Evolutionary conservation across 2,797 vertebrate species (phyloP).

Genomic region (Dallia pectoralis): DNA sequence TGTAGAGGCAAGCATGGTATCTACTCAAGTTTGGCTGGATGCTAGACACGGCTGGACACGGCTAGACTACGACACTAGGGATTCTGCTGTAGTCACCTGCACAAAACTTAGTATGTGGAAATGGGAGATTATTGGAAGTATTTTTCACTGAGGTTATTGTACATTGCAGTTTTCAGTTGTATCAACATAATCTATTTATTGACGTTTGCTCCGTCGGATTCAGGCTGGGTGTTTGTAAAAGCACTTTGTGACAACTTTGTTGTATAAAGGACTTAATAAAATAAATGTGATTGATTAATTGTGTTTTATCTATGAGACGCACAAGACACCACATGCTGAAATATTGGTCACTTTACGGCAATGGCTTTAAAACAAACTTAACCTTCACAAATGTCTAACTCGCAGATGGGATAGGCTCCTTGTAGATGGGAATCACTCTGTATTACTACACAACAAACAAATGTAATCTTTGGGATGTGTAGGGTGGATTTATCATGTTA

Average conservation of each 20-base stretch:
- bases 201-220: no score
- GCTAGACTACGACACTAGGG: conserved; percentile 47
- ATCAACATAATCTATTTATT: no score
- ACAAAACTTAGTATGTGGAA: conserved; percentile 25
- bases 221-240: no score
- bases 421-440: conserved; percentile 64
- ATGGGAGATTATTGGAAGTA: conserved; percentile 7
- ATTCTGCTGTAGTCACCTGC: conserved; percentile 52
- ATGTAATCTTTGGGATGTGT: conserved; percentile 65
- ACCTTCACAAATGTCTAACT: conserved; percentile 47
- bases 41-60: conserved; percentile 14
- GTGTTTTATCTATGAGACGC: not conserved
- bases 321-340: not conserved
- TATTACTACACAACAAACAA: conserved; percentile 67
- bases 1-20: conserved; percentile 40
- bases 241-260: no score
- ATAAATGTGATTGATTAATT: no score
- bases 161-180: no score
- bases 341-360: not conserved
- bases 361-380: not conserved
- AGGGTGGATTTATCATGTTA: conserved; percentile 62
- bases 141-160: no score
- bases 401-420: conserved; percentile 46
- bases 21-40: conserved; percentile 55
- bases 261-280: no score